A percentile compares a stretch with the other conserved stretches of the same genome.
Conservation (phyloP, 1,140 invertebrate species). For the Hycleus cichorii region DNA sequence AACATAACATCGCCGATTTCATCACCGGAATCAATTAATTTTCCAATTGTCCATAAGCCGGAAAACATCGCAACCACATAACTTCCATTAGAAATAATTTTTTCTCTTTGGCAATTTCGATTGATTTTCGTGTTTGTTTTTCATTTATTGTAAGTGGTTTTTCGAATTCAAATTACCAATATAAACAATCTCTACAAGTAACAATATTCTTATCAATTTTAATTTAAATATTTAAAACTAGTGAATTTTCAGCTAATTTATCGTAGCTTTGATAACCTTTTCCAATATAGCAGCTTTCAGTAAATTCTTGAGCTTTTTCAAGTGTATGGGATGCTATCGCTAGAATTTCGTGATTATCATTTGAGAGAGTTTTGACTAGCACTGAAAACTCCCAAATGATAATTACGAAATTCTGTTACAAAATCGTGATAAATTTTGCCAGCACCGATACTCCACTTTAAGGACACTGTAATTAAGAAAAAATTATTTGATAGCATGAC, state of each 20-base stretch:
- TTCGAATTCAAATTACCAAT: conserved; percentile 69
- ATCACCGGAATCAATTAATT: conserved; percentile 50
- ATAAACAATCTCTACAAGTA: conserved; percentile 65
- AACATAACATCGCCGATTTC: conserved; percentile 62
- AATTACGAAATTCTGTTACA: too few relatives aligned
- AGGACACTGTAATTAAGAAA: too few relatives aligned
- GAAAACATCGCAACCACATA: conserved; percentile 77
- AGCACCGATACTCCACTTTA: too few relatives aligned
- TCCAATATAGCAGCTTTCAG: conserved; percentile 58
- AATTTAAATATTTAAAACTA: conserved; percentile 44
- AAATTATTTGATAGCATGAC: too few relatives aligned
- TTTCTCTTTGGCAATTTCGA: conserved; percentile 53
- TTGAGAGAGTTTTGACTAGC: conserved; percentile 64
- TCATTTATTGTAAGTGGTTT: conserved; percentile 72
- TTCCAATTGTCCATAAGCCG: conserved; percentile 60
- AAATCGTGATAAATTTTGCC: too few relatives aligned
- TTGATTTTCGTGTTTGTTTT: conserved; percentile 54
- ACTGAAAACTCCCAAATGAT: conserved; percentile 51
- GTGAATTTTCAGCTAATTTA: conserved; percentile 61
- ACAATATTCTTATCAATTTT: conserved; percentile 13
- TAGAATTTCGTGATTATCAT: conserved; percentile 58
- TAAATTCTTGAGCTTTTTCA: conserved; percentile 62
- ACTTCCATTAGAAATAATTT: conserved; percentile 78
- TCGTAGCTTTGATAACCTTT: conserved; percentile 69
- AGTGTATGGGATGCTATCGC: conserved; percentile 67